Percentiles rank a stretch among this genome's conserved stretches.
Evolutionary conservation across 2,888 invertebrate species (phyloP).

Genomic region (Eremobia ochroleuca): DNA sequence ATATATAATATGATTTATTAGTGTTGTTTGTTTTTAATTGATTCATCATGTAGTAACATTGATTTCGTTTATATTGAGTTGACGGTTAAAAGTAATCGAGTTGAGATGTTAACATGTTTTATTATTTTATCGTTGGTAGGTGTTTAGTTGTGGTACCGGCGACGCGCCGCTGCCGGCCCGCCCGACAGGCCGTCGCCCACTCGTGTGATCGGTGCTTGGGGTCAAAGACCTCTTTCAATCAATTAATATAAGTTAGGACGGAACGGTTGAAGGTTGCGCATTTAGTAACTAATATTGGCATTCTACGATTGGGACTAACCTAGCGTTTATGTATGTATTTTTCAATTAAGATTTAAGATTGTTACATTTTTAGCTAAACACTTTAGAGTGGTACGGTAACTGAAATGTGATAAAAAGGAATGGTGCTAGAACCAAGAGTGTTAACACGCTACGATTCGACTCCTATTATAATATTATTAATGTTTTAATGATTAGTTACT

Average conservation of each 20-base stretch:
- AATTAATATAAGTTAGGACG: conserved; percentile 86
- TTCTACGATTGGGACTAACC: conserved; percentile 92
- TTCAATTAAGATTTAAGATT: conserved; percentile 91
- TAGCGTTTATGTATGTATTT: conserved; percentile 91
- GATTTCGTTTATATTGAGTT: conserved; percentile 85
- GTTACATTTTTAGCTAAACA: conserved; percentile 91
- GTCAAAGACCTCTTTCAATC: conserved; percentile 87
- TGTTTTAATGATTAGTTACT: conserved; percentile 89
- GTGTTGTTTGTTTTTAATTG: conserved; percentile 91
- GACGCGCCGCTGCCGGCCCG: conserved; percentile 57
- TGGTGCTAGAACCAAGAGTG: conserved; percentile 92
- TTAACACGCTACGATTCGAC: conserved; percentile 91
- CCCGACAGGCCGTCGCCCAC: conserved; percentile 64
- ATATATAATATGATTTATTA: conserved; percentile 89
- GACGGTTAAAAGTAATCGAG: conserved; percentile 73
- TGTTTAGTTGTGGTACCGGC: conserved; percentile 81
- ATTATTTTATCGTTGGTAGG: conserved; percentile 88
- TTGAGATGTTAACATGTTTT: conserved; percentile 85
- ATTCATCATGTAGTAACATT: conserved; percentile 86
- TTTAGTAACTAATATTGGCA: conserved; percentile 91
- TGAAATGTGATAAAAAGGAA: conserved; percentile 92
- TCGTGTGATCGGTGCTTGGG: conserved; percentile 84
- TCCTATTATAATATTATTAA: conserved; percentile 90
- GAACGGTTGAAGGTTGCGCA: conserved; percentile 89
- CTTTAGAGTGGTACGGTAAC: conserved; percentile 92